Base-by-base conservation (phyloP, 2,888 invertebrate genomes). In the Drosophila meridionalis region DNA sequence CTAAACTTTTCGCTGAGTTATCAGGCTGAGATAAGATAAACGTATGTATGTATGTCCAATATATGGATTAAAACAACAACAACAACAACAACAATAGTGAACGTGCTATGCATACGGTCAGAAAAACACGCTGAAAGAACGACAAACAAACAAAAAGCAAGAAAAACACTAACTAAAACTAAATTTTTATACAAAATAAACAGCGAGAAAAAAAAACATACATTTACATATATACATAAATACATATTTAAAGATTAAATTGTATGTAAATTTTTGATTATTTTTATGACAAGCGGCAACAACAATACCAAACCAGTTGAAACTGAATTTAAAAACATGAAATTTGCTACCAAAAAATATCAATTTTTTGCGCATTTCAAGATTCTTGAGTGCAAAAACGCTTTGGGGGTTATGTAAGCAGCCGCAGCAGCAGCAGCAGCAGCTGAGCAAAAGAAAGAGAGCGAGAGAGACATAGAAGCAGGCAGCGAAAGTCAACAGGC, bases 61-160 rank as follows among this genome's bases (percentile, higher is more conserved):
- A 45, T 69, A 57, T 52, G 77, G 43, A 76, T 78, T 72, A 78
- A 65, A 78, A 68, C 43, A 71, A 58, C 48, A 8, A 45, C 3
- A 48, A 55, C 36, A 53, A 47, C 48, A 47, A 14, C 3, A 28
- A 8, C 28, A 50, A 50, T n/a, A 32, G 5, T 36, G 62, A 42
- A 78, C 81, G 77, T 78, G 77, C 48, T 45, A 47, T 69, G 56
- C 69, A 67, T 58, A 64, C 69, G 83, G 81, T 68, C 78, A 83
- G 84, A 83, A 89, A 87, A 78, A 89, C 80, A 83, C 50, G 83
- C 76, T 34, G 83, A 30, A 74, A 47, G 59, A 56, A 62, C 59
- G 48, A 68, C 60, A 69, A 55, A 74, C 68, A 71, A 78, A 63
- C 64, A 68, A 67, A 72, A 67, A 53, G 53, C 59, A 63, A 80